Conservation (phyloP, 2,888 invertebrate genomes). For the Elmis aenea region DNA sequence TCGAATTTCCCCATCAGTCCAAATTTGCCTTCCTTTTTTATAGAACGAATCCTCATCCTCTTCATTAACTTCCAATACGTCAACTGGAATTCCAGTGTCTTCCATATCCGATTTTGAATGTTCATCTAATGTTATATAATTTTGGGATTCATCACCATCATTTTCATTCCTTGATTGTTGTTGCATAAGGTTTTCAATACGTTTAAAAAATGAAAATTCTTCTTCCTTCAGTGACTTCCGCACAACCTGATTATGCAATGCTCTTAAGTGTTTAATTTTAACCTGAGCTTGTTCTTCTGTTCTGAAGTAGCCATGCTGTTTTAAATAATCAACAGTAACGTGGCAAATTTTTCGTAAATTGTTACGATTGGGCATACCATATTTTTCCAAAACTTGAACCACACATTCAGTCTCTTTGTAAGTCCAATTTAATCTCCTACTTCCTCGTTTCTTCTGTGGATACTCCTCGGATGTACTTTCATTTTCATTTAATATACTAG, state of each 20-base stretch:
- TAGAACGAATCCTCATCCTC: conserved; percentile 7
- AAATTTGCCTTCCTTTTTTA: conserved; percentile 15
- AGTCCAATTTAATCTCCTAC: conserved; percentile 17
- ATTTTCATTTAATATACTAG: conserved; percentile 8
- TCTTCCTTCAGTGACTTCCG: conserved; percentile 15
- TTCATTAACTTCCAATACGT: conserved; percentile 7
- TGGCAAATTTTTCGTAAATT: conserved; percentile 14
- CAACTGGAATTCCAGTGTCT: conserved; percentile 2
- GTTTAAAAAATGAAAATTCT: conserved; percentile 17
- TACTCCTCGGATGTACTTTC: conserved; percentile 10
- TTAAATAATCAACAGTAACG: conserved; percentile 14
- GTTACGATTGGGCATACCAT: conserved; percentile 14
- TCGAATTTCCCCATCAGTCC: conserved; percentile 15
- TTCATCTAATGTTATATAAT: conserved; percentile 7
- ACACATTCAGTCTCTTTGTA: conserved; percentile 19
- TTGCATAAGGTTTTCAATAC: conserved; percentile 16
- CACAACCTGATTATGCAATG: conserved; percentile 13
- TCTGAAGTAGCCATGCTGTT: conserved; percentile 15
- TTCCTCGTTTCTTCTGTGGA: conserved; percentile 7
- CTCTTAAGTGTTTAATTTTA: conserved; percentile 21
- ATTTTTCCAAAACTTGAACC: conserved; percentile 19
- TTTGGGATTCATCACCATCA: conserved; percentile 4
- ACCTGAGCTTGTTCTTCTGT: conserved; percentile 19
- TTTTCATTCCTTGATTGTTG: conserved; percentile 1
- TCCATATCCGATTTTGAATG: conserved; percentile 7